phyloP scores from a whole-genome alignment of 2,797 vertebrate species.

The Molothrus aeneus region DNA sequence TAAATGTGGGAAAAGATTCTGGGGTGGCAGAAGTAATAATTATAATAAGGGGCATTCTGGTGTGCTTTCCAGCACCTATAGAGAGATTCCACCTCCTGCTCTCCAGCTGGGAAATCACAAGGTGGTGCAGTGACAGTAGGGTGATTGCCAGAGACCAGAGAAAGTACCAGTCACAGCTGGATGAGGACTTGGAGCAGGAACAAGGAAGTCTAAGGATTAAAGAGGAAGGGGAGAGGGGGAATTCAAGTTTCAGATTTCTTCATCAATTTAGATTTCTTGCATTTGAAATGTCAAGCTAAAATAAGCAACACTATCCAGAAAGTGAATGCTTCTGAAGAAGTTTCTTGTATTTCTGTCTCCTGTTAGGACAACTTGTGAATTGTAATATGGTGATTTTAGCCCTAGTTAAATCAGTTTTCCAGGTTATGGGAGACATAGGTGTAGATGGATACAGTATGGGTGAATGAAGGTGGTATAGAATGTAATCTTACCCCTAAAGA shows the following conservation, averaged over 20 bases:
- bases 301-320: background rate
- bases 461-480: too few species aligned
- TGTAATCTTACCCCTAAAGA: too few species aligned
- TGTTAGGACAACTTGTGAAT: background rate
- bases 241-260: constrained; percentile 8
- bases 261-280: constrained; percentile 2
- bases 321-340: background rate
- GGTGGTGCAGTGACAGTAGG: background rate
- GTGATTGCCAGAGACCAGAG: background rate
- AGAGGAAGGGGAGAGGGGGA: background rate
- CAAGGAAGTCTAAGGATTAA: background rate
- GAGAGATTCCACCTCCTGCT: background rate
- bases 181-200: background rate
- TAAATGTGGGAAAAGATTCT: background rate
- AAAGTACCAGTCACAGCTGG: background rate
- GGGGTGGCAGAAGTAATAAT: background rate
- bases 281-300: constrained; percentile 11
- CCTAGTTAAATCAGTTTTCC: background rate
- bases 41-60: background rate
- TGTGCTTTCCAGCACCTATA: background rate
- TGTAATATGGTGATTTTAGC: background rate
- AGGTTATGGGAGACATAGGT: background rate
- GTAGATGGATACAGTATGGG: too few species aligned
- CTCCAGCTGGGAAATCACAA: background rate
- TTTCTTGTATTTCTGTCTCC: background rate